These are phyloP conservation scores for Neolamprologus sp. DNA, from an alignment of 2,113 vertebrate genomes.

Conservation along the genomic window DNA sequence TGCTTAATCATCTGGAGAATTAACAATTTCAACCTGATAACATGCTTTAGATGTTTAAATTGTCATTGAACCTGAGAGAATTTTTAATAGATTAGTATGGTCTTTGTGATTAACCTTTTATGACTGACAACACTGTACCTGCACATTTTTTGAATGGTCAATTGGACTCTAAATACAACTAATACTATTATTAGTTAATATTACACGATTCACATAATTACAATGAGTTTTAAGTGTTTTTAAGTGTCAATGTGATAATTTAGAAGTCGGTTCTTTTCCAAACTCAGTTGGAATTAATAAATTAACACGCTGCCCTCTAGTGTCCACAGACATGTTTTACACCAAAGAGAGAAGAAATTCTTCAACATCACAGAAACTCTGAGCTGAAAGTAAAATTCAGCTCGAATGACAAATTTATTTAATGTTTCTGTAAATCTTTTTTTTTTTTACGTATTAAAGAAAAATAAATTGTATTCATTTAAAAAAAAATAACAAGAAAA, in stretches of 20 bases:
- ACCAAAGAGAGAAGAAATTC: not conserved
- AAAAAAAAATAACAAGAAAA: fast-evolving
- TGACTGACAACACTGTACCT: not conserved
- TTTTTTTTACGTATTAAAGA: fast-evolving
- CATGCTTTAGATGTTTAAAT: not conserved
- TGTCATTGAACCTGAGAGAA: not conserved
- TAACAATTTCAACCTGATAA: not conserved
- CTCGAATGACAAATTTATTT: not conserved
- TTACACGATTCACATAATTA: not conserved
- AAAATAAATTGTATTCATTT: not conserved
- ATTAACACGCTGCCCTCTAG: not conserved
- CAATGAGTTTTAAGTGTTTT: not conserved
- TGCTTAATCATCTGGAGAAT: not conserved
- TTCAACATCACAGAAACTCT: not conserved
- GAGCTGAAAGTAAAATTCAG: not conserved
- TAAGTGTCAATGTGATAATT: not conserved
- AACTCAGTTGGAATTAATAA: not conserved
- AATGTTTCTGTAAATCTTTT: not conserved
- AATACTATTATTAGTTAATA: not conserved
- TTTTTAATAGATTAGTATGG: not conserved
- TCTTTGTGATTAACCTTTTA: not conserved
- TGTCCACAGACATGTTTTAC: not conserved
- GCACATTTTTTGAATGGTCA: not conserved
- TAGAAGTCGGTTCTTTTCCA: not conserved
- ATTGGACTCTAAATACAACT: not conserved